Conservation (phyloP, 2,113 vertebrate genomes). For the Chaetorhynchus papuensis region DNA sequence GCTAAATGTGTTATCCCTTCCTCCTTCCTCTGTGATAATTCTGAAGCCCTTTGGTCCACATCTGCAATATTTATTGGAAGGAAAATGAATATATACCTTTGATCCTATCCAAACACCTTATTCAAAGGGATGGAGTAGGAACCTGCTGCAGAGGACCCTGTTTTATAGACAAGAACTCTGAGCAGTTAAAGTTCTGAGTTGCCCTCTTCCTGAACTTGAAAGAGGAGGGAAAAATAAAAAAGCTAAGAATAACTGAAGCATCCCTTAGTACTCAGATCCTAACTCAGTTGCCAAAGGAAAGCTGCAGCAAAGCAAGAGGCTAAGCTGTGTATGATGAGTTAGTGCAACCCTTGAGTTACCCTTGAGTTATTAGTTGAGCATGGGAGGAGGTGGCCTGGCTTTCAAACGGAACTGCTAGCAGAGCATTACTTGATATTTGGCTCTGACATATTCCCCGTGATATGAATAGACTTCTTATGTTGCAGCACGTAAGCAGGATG, state of each 20-base stretch:
- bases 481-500: conserved; percentile 5
- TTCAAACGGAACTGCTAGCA: neutral
- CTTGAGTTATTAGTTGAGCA: neutral
- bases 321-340: neutral
- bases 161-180: neutral
- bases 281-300: neutral
- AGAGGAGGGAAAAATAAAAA: neutral
- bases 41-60: neutral
- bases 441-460: neutral
- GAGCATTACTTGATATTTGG: neutral
- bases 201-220: neutral
- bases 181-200: neutral
- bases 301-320: neutral
- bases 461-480: conserved; percentile 12
- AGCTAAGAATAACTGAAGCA: neutral
- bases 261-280: neutral
- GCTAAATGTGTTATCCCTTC: neutral
- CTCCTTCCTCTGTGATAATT: neutral
- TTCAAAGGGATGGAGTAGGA: neutral
- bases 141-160: neutral
- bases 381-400: neutral
- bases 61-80: neutral
- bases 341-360: neutral
- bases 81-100: neutral
- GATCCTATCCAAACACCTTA: neutral